phyloP scores from a whole-genome alignment of 2,797 vertebrate genomes.

The Cossypha niveicapilla region DNA sequence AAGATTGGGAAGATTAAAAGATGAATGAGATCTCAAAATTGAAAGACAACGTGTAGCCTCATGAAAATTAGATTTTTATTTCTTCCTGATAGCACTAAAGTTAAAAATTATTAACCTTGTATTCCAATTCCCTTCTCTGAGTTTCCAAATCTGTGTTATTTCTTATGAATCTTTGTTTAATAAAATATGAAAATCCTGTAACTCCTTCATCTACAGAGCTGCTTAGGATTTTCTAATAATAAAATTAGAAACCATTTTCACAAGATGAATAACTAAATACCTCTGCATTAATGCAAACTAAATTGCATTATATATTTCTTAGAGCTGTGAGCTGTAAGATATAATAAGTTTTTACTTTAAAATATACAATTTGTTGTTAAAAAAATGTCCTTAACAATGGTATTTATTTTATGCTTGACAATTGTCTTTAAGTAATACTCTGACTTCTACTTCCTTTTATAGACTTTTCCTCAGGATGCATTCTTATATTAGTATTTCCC shows the following conservation, averaged over 20 bases:
- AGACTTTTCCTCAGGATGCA: background rate
- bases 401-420: background rate
- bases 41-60: background rate
- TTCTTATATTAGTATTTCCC: background rate
- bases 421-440: background rate
- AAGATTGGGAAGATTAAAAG: background rate
- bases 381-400: background rate
- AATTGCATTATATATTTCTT: background rate
- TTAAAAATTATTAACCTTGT: slow-evolving; percentile 12
- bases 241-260: background rate
- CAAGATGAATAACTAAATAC: background rate
- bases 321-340: background rate
- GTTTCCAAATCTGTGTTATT: background rate
- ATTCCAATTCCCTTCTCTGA: background rate
- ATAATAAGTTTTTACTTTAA: background rate
- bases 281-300: background rate
- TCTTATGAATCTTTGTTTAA: background rate
- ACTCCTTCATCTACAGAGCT: background rate
- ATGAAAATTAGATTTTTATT: slow-evolving; percentile 10
- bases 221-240: background rate
- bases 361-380: background rate
- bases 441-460: background rate
- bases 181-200: background rate
- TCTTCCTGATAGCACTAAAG: background rate
- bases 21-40: background rate